Base-by-base conservation (phyloP, 2,797 vertebrate species). In the Catostomus latipinnis region DNA sequence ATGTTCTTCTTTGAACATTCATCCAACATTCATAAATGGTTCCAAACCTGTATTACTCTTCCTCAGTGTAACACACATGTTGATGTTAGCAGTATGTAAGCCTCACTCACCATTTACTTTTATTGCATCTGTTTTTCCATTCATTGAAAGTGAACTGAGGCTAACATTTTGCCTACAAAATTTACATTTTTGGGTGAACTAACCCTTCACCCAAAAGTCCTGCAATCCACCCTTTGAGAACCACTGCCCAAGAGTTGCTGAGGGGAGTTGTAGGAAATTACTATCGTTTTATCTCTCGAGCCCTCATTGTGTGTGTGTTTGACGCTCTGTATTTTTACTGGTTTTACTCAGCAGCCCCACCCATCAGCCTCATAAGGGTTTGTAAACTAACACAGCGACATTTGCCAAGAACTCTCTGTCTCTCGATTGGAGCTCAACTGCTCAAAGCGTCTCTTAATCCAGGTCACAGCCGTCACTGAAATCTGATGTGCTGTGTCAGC, bases 401-500 rank as follows among this genome's bases (percentile, higher is more conserved):
- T 50, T 50, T 61, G 18, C 48, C 46, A 69, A 54, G n/a, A 14
- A 14, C 34, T 34, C 1, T 34, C 34, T 49, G 45, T 50, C 13
- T 48, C 49, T 74, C 6, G 60, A 2, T 73, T 6, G 34, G 8
- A 14, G 13, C 10, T 58, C 1, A n/a, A 8, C 50, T 5, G 12
- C 34, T 34, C 34, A 2, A 34, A 34, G 1, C 34, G 34, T 34
- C 50, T 70, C 22, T 71, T n/a, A 73, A 73, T 50, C 56, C 56
- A 60, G 43, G 45, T 73, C 8, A 12, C 14, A 62, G 8, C 13
- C 5, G 5, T 74, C 58, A 61, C 46, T 62, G 58, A 61, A 74
- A 69, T 69, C 1, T 46, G 75, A 67, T 77, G 43, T 77, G 65
- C 10, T 57, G 14, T 46, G 46, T 61, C 54, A 60, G 65, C 66